Evolutionary conservation across 2,888 invertebrate species (phyloP).

Genomic region (Imbricaverruca yamaguchii): DNA sequence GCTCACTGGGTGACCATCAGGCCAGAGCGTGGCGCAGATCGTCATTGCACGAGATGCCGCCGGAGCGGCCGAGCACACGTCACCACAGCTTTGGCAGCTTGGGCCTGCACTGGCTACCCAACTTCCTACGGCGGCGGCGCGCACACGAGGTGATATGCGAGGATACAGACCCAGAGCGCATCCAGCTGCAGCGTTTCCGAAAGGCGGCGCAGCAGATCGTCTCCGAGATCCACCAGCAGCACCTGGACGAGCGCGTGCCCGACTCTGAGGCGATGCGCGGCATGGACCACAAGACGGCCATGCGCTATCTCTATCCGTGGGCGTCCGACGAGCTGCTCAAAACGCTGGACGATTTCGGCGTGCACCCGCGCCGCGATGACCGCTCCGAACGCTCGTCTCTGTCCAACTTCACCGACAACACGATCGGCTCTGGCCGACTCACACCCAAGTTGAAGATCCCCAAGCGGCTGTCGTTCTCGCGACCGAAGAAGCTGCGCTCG

Average conservation of each 20-base stretch:
- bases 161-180: not conserved
- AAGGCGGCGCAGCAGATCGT: not conserved
- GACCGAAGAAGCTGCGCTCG: not conserved
- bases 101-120: not conserved
- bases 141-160: not conserved
- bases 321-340: not conserved
- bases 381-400: not conserved
- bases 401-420: not conserved
- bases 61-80: not conserved
- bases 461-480: constrained; percentile 1
- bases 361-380: not conserved
- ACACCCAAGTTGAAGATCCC: constrained; percentile 2
- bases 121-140: not conserved
- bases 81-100: not conserved
- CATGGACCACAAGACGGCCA: not conserved
- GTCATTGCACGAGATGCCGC: not conserved
- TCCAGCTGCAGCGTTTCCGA: not conserved
- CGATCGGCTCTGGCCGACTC: not conserved
- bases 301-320: constrained; percentile 7
- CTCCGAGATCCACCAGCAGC: constrained; percentile 5
- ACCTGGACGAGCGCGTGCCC: not conserved
- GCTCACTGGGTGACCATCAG: not conserved
- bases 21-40: not conserved
- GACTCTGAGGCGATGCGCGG: not conserved
- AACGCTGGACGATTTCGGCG: not conserved